These are phyloP conservation scores for Sinocyclocheilus anophthalmus DNA, from an alignment of 2,113 vertebrate species.

Conservation along the genomic window DNA sequence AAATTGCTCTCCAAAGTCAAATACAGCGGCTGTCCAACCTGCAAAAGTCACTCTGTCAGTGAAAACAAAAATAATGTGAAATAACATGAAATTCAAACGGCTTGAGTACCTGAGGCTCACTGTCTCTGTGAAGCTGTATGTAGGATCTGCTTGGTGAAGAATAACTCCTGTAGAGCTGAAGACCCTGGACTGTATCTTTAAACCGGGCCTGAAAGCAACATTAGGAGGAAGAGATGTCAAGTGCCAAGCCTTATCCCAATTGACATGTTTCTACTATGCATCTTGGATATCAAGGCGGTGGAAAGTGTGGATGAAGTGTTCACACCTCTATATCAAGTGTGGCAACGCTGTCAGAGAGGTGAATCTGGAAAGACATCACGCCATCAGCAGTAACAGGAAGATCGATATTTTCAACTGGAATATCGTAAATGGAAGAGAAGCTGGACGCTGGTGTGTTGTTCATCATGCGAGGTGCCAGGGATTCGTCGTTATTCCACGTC, in stretches of 20 bases:
- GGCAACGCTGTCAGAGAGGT: slow-evolving; percentile 44
- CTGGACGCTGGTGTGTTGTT: neutral
- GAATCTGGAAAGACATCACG: slow-evolving; percentile 58
- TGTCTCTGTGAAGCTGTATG: slow-evolving; percentile 76
- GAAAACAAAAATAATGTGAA: neutral
- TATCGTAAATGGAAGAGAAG: neutral
- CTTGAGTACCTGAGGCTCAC: slow-evolving; percentile 77
- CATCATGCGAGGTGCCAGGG: neutral
- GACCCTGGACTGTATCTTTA: slow-evolving; percentile 37
- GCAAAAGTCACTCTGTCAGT: slow-evolving; percentile 34
- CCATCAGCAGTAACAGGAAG: slow-evolving; percentile 63
- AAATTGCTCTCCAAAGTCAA: slow-evolving; percentile 78
- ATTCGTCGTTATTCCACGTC: neutral
- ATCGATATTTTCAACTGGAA: slow-evolving; percentile 1
- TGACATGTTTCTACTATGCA: neutral
- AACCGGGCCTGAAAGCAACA: slow-evolving; percentile 65
- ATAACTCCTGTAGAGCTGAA: slow-evolving; percentile 67
- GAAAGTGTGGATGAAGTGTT: neutral
- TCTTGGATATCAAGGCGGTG: neutral
- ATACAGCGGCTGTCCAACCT: slow-evolving; percentile 81
- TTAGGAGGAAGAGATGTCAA: neutral
- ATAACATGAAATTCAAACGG: neutral
- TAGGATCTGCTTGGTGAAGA: slow-evolving; percentile 79
- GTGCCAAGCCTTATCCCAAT: neutral
- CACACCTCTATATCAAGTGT: slow-evolving; percentile 57